A percentile compares a stretch with the other conserved stretches of the same genome.
Conservation (phyloP, 2,888 invertebrate genomes). For the Ferdinandea cuprea region DNA sequence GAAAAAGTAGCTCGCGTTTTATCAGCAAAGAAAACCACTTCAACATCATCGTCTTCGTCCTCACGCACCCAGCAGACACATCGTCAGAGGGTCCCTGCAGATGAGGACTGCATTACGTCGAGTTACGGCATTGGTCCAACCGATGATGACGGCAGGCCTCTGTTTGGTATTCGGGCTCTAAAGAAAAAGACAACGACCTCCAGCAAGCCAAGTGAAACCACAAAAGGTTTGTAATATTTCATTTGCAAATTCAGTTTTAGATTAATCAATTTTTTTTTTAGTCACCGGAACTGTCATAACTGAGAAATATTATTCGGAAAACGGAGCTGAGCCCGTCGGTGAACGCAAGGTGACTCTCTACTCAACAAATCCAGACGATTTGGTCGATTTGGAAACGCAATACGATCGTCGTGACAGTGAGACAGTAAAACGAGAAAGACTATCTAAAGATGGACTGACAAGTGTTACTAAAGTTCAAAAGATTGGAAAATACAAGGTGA, state of each 20-base stretch:
- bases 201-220: slow-evolving; percentile 84
- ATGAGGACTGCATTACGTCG: slow-evolving; percentile 88
- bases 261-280: slow-evolving; percentile 79
- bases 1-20: slow-evolving; percentile 62
- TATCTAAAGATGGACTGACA: slow-evolving; percentile 84
- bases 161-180: slow-evolving; percentile 91
- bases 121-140: slow-evolving; percentile 93
- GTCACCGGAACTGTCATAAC: slow-evolving; percentile 89
- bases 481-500: slow-evolving; percentile 76
- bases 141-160: slow-evolving; percentile 90
- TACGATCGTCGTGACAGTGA: slow-evolving; percentile 75
- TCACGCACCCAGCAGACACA: slow-evolving; percentile 76
- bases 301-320: slow-evolving; percentile 88
- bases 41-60: slow-evolving; percentile 57
- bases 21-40: slow-evolving; percentile 62
- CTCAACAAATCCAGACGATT: slow-evolving; percentile 85
- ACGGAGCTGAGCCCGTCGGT: slow-evolving; percentile 88
- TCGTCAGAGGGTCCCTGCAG: slow-evolving; percentile 81
- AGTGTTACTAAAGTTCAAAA: slow-evolving; percentile 78
- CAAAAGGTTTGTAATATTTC: slow-evolving; percentile 85
- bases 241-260: background rate
- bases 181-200: slow-evolving; percentile 83
- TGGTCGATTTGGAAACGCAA: slow-evolving; percentile 76
- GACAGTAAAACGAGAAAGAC: slow-evolving; percentile 82
- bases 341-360: slow-evolving; percentile 89